Evolutionary conservation across 2,888 invertebrate genomes (phyloP).

Genomic region (Cartodere bifasciata): DNA sequence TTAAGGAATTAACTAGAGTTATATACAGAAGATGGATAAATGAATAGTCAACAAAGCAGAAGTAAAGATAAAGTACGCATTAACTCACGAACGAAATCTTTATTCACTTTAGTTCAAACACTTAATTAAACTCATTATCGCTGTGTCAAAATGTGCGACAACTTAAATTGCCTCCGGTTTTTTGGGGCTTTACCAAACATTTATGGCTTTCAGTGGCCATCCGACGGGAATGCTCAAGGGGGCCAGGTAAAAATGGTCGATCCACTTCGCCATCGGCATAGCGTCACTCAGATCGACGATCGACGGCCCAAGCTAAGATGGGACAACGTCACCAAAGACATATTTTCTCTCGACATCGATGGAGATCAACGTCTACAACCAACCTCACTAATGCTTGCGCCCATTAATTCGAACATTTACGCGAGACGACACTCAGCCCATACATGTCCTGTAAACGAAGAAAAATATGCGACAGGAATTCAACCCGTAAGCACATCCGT

Average conservation of each 20-base stretch:
- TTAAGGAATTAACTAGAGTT: no score
- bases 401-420: constrained; percentile 31
- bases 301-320: constrained; percentile 28
- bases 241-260: constrained; percentile 25
- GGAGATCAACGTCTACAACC: constrained; percentile 25
- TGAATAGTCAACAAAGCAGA: no score
- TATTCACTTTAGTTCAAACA: no score
- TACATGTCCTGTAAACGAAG: constrained; percentile 27
- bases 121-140: no score
- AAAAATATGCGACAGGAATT: constrained; percentile 14
- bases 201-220: constrained; percentile 1
- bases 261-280: constrained; percentile 24
- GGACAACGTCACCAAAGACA: constrained; percentile 28
- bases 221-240: constrained; percentile 23
- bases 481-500: constrained; percentile 4
- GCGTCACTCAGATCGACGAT: constrained; percentile 25
- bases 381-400: constrained; percentile 28
- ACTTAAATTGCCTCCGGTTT: constrained; percentile 5
- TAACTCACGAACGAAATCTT: neutral
- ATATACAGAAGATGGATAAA: no score
- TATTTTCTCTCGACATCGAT: constrained; percentile 27
- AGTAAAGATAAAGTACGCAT: neutral
- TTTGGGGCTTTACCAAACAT: constrained; percentile 3
- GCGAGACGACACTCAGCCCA: constrained; percentile 33
- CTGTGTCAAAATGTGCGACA: no score